These are phyloP conservation scores for Cavia aperea DNA, from an alignment of 2,113 vertebrate genomes.

Conservation along the genomic window DNA sequence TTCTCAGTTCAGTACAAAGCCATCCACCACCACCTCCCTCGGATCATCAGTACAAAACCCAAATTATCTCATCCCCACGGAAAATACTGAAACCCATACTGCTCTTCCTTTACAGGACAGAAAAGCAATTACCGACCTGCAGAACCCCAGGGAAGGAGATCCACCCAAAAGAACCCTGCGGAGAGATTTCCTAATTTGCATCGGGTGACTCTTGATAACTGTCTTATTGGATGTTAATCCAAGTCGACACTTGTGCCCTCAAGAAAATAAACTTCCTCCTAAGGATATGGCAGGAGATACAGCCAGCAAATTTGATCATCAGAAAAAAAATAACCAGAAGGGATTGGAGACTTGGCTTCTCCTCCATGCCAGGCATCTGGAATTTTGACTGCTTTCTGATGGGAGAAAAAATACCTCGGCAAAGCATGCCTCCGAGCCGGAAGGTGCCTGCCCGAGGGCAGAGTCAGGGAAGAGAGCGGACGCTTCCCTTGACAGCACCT, in stretches of 20 bases:
- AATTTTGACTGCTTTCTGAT: conserved; percentile 51
- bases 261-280: conserved; percentile 68
- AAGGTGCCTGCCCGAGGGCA: conserved; percentile 45
- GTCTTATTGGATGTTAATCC: conserved; percentile 55
- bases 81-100: conserved; percentile 3
- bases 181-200: conserved; percentile 54
- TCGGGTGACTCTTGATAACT: conserved; percentile 52
- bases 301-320: conserved; percentile 62
- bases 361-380: conserved; percentile 43
- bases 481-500: background rate
- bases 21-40: conserved; percentile 36
- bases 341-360: conserved; percentile 62
- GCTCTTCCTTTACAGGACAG: conserved; percentile 64
- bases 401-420: conserved; percentile 35
- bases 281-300: conserved; percentile 56
- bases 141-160: conserved; percentile 59
- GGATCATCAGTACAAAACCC: background rate
- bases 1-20: background rate
- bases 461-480: background rate
- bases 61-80: no score
- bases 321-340: conserved; percentile 52
- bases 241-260: conserved; percentile 54
- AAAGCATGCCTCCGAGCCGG: background rate
- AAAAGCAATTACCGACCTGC: conserved; percentile 50
- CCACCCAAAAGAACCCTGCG: conserved; percentile 63